phyloP scores from a whole-genome alignment of 2,888 invertebrate species.

The Amphimallon solstitiale region DNA sequence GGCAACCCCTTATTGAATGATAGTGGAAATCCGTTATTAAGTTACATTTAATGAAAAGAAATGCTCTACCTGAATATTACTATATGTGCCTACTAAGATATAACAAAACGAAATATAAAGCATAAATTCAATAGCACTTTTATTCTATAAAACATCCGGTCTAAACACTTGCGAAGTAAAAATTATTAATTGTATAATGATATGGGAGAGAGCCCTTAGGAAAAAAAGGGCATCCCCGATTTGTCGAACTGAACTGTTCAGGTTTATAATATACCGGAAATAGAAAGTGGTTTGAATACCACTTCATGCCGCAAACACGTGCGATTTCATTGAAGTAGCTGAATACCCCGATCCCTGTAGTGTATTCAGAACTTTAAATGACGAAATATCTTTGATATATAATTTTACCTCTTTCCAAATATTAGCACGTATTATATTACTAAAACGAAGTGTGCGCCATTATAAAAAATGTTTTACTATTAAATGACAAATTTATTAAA shows the following conservation, averaged over 20 bases:
- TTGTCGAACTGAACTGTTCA: conserved; percentile 49
- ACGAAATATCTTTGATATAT: neutral
- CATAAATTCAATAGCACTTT: neutral
- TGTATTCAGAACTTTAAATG: neutral
- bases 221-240: conserved; percentile 37
- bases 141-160: conserved; percentile 22
- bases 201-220: neutral
- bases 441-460: no score
- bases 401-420: no score
- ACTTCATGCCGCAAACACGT: conserved; percentile 58
- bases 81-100: neutral
- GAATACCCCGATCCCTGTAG: neutral
- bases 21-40: neutral
- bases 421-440: no score
- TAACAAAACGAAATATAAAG: neutral
- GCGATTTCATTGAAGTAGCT: conserved; percentile 27
- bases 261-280: conserved; percentile 56
- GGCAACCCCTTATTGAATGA: no score
- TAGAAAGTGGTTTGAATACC: conserved; percentile 55
- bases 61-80: neutral
- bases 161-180: neutral
- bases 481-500: no score
- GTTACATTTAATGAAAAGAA: neutral
- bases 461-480: no score
- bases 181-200: conserved; percentile 5